Evolutionary conservation across 2,113 vertebrate species (phyloP).

Genomic region (Neolamprologus caudopunctatus): DNA sequence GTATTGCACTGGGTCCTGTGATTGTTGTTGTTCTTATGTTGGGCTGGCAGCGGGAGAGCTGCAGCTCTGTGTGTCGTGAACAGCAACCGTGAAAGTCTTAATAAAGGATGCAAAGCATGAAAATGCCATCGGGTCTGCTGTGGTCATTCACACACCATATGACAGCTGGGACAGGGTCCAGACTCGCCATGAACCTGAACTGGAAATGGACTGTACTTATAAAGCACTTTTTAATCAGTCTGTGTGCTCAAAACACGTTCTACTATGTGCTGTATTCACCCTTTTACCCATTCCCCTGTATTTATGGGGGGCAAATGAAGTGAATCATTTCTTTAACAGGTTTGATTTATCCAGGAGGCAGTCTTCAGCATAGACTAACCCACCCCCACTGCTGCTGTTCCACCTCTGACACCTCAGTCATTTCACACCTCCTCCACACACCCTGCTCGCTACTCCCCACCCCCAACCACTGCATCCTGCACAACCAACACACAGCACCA

Average conservation of each 20-base stretch:
- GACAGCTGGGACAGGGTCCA: background rate
- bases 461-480: background rate
- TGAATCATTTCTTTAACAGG: background rate
- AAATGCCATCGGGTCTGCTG: background rate
- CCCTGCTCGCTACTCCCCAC: background rate
- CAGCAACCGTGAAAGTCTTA: background rate
- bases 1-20: background rate
- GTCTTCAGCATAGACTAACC: background rate
- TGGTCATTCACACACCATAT: background rate
- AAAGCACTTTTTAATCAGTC: background rate
- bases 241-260: rapidly evolving
- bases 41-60: background rate
- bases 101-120: rapidly evolving
- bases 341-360: background rate
- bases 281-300: background rate
- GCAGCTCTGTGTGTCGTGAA: background rate
- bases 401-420: background rate
- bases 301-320: background rate
- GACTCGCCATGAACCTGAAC: background rate
- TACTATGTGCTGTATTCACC: background rate
- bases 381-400: background rate
- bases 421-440: background rate
- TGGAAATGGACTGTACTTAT: background rate
- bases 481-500: background rate
- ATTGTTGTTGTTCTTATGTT: background rate